These are phyloP conservation scores for Baronia brevicornis DNA, from an alignment of 2,888 invertebrate genomes.

Conservation along the genomic window DNA sequence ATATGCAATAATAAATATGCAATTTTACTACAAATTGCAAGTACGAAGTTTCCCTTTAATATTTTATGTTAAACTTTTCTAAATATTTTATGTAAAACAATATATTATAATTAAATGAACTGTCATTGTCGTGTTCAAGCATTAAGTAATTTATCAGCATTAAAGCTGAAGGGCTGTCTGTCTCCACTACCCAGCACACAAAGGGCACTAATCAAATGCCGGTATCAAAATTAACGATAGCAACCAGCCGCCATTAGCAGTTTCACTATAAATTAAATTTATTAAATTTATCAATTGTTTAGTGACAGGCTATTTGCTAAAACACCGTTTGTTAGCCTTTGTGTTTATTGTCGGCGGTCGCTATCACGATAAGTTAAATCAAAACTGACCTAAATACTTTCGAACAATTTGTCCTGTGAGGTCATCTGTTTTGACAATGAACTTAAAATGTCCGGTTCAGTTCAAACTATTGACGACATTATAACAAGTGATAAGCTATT, in stretches of 20 bases:
- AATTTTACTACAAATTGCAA: too few relatives aligned
- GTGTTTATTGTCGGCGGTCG: constrained; percentile 29
- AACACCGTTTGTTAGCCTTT: constrained; percentile 28
- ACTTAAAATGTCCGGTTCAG: constrained; percentile 50
- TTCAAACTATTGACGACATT: constrained; percentile 30
- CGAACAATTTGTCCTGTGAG: constrained; percentile 28
- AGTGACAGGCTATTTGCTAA: constrained; percentile 58
- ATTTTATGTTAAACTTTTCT: background rate
- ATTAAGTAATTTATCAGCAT: constrained; percentile 15
- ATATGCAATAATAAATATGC: too few relatives aligned
- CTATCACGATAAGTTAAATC: constrained; percentile 30
- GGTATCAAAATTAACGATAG: constrained; percentile 41
- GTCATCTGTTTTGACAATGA: constrained; percentile 60
- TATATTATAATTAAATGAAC: constrained; percentile 11
- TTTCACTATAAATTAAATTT: constrained; percentile 43
- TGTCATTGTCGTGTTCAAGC: constrained; percentile 13
- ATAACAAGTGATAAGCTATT: constrained; percentile 22
- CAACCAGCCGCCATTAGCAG: constrained; percentile 35
- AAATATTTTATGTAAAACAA: constrained; percentile 1
- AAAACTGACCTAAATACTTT: constrained; percentile 47
- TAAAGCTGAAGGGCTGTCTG: constrained; percentile 14
- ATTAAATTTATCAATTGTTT: constrained; percentile 44
- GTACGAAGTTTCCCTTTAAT: too few relatives aligned
- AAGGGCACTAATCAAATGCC: constrained; percentile 38
- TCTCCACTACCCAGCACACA: constrained; percentile 18